Percentiles rank a stretch among this genome's conserved stretches.
Evolutionary conservation across 2,888 invertebrate genomes (phyloP).

Genomic region (Gasteruption jaculator): DNA sequence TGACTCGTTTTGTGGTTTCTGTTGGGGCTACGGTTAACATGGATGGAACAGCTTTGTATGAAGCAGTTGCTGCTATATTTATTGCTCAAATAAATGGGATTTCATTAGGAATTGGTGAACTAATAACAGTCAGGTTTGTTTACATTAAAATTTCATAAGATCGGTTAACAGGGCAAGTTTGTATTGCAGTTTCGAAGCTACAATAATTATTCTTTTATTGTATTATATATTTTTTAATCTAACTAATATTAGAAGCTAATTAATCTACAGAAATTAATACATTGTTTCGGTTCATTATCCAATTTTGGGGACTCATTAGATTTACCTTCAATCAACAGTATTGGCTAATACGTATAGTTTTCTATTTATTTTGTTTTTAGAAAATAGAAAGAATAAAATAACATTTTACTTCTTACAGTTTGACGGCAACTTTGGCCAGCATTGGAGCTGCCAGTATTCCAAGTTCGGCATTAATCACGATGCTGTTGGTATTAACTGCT

Average conservation of each 20-base stretch:
- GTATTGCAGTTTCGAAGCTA: background rate
- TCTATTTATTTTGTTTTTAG: background rate
- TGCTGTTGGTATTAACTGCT: conserved; percentile 62
- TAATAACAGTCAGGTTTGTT: conserved; percentile 59
- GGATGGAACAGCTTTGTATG: conserved; percentile 66
- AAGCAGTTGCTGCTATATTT: conserved; percentile 66
- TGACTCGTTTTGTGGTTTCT: conserved; percentile 65
- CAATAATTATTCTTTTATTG: conserved; percentile 21
- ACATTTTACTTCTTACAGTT: conserved; percentile 35
- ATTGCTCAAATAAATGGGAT: conserved; percentile 63
- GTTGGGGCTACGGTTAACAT: conserved; percentile 66
- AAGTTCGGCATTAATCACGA: conserved; percentile 64
- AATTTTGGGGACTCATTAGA: too few species aligned
- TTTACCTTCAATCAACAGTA: background rate
- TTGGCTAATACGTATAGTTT: conserved; percentile 9
- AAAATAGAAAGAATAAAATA: conserved; percentile 2
- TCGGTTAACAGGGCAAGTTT: background rate
- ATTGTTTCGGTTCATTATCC: background rate
- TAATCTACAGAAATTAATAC: background rate
- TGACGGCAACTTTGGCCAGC: conserved; percentile 65
- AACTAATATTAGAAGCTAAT: conserved; percentile 1
- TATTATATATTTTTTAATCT: too few species aligned
- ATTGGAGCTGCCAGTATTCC: conserved; percentile 66
- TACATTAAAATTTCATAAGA: background rate
- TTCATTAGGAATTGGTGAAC: conserved; percentile 56